A percentile compares a stretch with the other conserved stretches of the same genome.
Evolutionary conservation across 2,888 invertebrate species (phyloP).

Genomic region (Tenthredo amoena): DNA sequence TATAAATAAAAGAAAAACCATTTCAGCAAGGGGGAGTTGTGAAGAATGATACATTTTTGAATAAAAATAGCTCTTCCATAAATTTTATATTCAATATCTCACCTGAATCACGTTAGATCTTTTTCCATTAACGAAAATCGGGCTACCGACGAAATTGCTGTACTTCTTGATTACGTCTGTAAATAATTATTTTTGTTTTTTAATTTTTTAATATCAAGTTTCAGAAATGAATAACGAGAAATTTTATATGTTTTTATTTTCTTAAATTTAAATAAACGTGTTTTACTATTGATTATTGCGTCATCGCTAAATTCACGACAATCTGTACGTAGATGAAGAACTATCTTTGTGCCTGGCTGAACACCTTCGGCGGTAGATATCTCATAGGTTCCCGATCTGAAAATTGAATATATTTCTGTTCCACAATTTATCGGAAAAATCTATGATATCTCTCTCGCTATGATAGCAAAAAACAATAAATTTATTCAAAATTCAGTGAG

Average conservation of each 20-base stretch:
- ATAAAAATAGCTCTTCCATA: not conserved
- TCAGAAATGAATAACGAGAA: not conserved
- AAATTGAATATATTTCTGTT: not conserved
- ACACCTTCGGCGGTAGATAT: conserved; percentile 92
- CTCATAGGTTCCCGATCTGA: conserved; percentile 92
- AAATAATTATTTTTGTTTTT: conserved; percentile 65
- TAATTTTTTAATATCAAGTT: not conserved
- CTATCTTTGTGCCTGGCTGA: conserved; percentile 94
- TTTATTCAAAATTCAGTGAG: not conserved
- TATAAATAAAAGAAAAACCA: conserved; percentile 58
- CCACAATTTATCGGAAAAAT: not conserved
- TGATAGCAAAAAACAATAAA: not conserved
- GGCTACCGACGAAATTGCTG: conserved; percentile 97
- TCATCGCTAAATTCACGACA: conserved; percentile 95
- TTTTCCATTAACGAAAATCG: conserved; percentile 94
- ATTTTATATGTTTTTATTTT: not conserved
- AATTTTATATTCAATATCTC: conserved; percentile 51
- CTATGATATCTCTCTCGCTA: not conserved
- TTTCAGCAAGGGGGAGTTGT: conserved; percentile 14
- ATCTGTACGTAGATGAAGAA: conserved; percentile 93
- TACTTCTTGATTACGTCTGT: conserved; percentile 94
- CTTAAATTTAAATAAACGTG: conserved; percentile 22
- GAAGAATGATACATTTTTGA: not conserved
- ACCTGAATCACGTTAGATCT: conserved; percentile 93
- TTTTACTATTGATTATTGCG: conserved; percentile 86